Percentiles rank a stretch among this genome's conserved stretches.
Evolutionary conservation across 2,888 invertebrate genomes (phyloP).

Genomic region (Rhamnusium bicolor): DNA sequence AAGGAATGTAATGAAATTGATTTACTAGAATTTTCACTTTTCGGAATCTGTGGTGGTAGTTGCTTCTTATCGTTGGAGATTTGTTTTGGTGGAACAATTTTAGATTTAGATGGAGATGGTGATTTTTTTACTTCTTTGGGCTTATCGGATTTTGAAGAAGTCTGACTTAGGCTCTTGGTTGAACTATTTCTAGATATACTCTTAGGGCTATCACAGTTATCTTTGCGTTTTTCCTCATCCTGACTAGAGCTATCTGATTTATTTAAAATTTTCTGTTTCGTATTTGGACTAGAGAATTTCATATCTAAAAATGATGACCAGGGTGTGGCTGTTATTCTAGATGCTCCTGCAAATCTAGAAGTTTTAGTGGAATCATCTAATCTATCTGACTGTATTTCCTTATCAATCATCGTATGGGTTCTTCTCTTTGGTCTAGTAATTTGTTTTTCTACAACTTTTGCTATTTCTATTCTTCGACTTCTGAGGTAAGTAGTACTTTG

Average conservation of each 20-base stretch:
- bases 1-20: conserved; percentile 65
- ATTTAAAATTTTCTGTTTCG: conserved; percentile 66
- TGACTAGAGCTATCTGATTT: conserved; percentile 45
- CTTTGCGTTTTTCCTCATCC: conserved; percentile 68
- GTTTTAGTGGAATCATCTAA: conserved; percentile 80
- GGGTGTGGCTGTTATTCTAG: conserved; percentile 73
- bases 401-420: conserved; percentile 76
- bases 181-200: conserved; percentile 70
- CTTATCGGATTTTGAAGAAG: conserved; percentile 57
- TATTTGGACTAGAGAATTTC: conserved; percentile 70
- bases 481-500: conserved; percentile 74
- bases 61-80: conserved; percentile 57
- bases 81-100: conserved; percentile 60
- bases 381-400: conserved; percentile 83
- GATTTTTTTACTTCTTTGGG: conserved; percentile 58
- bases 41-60: conserved; percentile 72
- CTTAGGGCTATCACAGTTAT: conserved; percentile 64
- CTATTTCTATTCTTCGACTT: conserved; percentile 81
- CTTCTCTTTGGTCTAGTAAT: conserved; percentile 75
- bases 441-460: conserved; percentile 81
- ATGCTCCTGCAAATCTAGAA: conserved; percentile 78
- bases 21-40: conserved; percentile 65
- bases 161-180: conserved; percentile 70
- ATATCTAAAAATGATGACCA: conserved; percentile 78
- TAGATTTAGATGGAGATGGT: conserved; percentile 55